Evolutionary conservation across 1,140 invertebrate genomes (phyloP).

Genomic region (Drosophila subobscura): DNA sequence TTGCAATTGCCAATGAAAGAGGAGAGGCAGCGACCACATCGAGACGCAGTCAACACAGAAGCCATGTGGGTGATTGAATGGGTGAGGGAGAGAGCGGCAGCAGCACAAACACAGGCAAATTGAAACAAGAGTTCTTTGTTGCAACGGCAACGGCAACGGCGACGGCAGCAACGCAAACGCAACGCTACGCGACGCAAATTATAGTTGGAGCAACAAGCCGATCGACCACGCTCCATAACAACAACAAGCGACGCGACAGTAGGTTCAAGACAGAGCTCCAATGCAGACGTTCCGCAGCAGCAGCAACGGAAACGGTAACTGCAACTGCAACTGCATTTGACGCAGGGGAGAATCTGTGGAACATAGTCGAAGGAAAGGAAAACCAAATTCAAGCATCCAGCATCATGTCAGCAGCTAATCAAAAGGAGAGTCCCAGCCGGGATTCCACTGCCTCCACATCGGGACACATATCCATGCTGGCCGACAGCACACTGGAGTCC

Average conservation of each 20-base stretch:
- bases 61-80: too few species aligned
- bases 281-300: constrained; percentile 55
- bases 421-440: constrained; percentile 82
- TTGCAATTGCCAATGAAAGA: constrained; percentile 14
- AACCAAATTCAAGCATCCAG: constrained; percentile 9
- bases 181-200: constrained; percentile 51
- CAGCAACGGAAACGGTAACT: constrained; percentile 27
- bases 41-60: constrained; percentile 12
- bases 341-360: neutral
- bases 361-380: constrained; percentile 13
- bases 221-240: constrained; percentile 31
- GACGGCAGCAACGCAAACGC: constrained; percentile 28
- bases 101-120: constrained; percentile 18
- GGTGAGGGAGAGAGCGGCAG: neutral
- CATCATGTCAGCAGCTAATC: constrained; percentile 70
- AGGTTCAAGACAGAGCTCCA: constrained; percentile 59
- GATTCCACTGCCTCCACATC: constrained; percentile 80
- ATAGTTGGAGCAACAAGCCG: constrained; percentile 44
- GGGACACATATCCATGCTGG: constrained; percentile 73
- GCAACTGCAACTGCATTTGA: constrained; percentile 14
- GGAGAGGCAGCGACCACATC: constrained; percentile 1
- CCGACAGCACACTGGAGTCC: constrained; percentile 71
- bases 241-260: constrained; percentile 40
- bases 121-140: constrained; percentile 54
- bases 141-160: constrained; percentile 19